Percentiles rank a stretch among this genome's conserved stretches.
These are phyloP conservation scores for Latrodectus elegans DNA, from an alignment of 2,888 invertebrate species.

Conservation along the genomic window DNA sequence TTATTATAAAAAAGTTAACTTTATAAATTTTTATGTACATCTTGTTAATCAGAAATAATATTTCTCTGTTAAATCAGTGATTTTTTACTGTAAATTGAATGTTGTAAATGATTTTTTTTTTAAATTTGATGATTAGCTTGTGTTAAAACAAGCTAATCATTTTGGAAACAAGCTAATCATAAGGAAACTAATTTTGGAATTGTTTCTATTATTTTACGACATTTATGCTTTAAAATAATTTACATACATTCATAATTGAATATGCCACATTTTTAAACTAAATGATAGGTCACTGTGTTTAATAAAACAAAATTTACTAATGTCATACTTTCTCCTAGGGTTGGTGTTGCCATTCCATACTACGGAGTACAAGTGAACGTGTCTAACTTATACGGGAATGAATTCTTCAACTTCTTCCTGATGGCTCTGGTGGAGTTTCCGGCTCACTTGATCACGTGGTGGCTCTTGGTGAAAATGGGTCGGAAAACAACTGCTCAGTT, in stretches of 20 bases:
- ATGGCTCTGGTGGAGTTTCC: constrained; percentile 81
- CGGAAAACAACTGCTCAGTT: constrained; percentile 77
- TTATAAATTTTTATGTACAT: no score
- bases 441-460: constrained; percentile 79
- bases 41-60: no score
- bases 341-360: constrained; percentile 14
- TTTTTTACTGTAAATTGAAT: no score
- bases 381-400: constrained; percentile 79
- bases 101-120: not conserved
- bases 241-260: not conserved
- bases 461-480: constrained; percentile 77
- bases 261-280: not conserved
- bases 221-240: not conserved
- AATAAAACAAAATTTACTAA: not conserved
- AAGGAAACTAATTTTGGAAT: not conserved
- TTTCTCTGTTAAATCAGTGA: no score
- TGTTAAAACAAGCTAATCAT: no score
- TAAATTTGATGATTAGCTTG: not conserved
- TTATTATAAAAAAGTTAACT: no score
- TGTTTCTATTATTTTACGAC: not conserved
- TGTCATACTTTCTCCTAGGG: not conserved
- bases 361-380: constrained; percentile 71
- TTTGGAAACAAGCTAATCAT: no score
- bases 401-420: constrained; percentile 81
- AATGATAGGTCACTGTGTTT: not conserved